Evolutionary conservation across 2,113 vertebrate genomes (phyloP), one percentile per base, ranked within the genome.

Genomic region (Crotalus helleri): DNA sequence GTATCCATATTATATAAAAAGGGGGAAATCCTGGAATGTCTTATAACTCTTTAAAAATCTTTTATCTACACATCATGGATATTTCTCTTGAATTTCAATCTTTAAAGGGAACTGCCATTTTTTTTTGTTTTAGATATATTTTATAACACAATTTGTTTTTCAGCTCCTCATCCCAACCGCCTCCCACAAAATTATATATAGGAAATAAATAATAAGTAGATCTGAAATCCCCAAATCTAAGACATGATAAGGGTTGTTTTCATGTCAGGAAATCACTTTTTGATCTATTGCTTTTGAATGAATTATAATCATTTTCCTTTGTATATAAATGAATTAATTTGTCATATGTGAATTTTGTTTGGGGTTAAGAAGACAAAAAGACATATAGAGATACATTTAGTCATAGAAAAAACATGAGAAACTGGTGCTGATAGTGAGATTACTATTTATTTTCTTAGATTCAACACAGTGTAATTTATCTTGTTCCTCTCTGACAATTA

Each of bases 401-500:
- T 58, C 1, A 46, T 33, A 57, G 21, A 54, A 57, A 51, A 91
- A 29, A 33, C 0, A 0, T 11, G 4, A 93, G 92, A 85, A 93
- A 61, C 69, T 86, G 69, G 19, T 90, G 69, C 46, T 90, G 90
- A 93, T 85, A 92, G 81, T 11, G 61, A 11, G 0, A 13, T 89
- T 93, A 24, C 21, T 90, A 91, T 91, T 93, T 86, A 26, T 90
- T 92, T 90, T 89, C 4, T 90, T 39, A 64, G 81, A 10, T 92
- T 90, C 29, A 85, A 54, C 33, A 21, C 87, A 81, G 46, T 94
- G 51, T 94, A 89, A 55, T 95, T 95, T 90, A 74, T 93, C 29
- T 92, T 89, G 85, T 94, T 96, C 58, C 17, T n/a, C 95, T 96
- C 85, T 96, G 94, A 92, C 94, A 95, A 85, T 49, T 15, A 92